phyloP scores from a whole-genome alignment of 2,113 vertebrate genomes.

The Charadrius vociferus region DNA sequence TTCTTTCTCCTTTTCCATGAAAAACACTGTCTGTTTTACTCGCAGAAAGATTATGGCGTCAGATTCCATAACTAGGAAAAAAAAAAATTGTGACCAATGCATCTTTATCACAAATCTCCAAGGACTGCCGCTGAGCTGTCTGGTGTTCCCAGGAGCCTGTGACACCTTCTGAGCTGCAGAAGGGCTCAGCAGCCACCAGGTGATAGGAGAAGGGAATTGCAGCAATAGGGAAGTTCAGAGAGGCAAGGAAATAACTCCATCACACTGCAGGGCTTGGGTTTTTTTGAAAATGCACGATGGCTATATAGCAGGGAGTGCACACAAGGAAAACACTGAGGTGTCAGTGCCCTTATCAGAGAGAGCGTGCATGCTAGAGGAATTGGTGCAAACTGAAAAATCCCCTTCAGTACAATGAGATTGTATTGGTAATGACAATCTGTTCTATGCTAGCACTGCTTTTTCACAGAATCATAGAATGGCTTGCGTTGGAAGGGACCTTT shows the following conservation, averaged over 20 bases:
- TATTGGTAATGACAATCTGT: not conserved
- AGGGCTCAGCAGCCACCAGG: conserved; percentile 50
- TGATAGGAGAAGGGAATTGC: conserved; percentile 44
- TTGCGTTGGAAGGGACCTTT: not conserved
- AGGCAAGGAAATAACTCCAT: not conserved
- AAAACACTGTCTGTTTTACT: not conserved
- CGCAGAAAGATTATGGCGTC: not conserved
- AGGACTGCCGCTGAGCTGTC: not conserved
- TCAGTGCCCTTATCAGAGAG: not conserved
- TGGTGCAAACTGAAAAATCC: not conserved
- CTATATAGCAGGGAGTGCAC: not conserved
- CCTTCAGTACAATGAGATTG: not conserved
- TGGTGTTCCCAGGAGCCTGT: not conserved
- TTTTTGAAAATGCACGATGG: not conserved
- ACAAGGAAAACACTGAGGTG: not conserved
- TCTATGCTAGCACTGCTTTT: not conserved
- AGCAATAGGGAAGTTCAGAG: not conserved
- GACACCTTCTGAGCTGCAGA: not conserved
- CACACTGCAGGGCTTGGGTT: fast-evolving
- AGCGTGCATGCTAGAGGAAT: not conserved
- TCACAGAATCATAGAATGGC: not conserved
- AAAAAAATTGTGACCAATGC: not conserved
- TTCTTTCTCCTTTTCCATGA: not conserved
- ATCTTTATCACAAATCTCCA: not conserved
- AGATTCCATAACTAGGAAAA: not conserved